Percentiles rank a stretch among this genome's conserved stretches.
Conservation (phyloP, 2,797 vertebrate species). For the Anas acuta region DNA sequence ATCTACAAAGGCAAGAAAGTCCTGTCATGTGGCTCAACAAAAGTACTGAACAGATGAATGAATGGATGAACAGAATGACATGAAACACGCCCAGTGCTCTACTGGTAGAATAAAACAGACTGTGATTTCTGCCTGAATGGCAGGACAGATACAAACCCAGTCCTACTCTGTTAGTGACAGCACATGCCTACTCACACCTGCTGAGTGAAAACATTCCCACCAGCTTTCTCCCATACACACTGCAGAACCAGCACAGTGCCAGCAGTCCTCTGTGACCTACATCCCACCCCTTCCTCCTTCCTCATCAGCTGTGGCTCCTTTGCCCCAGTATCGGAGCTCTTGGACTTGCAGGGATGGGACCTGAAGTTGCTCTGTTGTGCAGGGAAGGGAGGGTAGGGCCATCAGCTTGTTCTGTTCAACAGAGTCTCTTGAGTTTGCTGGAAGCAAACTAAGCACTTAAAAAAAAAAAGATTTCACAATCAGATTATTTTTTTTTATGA, state of each 20-base stretch:
- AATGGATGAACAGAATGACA: neutral
- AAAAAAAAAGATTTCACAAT: too few species aligned
- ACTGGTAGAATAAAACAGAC: neutral
- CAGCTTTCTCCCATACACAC: neutral
- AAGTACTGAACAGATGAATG: neutral
- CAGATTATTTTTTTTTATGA: neutral
- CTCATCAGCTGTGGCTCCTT: neutral
- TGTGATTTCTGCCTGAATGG: neutral
- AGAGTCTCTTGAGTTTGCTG: neutral
- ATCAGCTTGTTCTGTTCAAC: neutral
- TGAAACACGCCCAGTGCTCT: neutral
- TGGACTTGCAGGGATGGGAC: neutral
- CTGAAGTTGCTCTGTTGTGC: neutral
- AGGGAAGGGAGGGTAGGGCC: neutral
- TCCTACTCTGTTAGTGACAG: neutral
- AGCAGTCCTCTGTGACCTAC: neutral
- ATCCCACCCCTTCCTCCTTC: neutral
- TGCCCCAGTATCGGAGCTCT: neutral
- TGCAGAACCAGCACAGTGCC: fast-evolving
- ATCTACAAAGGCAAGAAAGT: neutral
- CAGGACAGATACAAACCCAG: neutral
- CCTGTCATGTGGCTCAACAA: neutral
- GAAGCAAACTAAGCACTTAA: neutral
- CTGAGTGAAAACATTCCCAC: neutral
- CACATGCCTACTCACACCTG: neutral